Conservation (phyloP, 2,888 invertebrate genomes). For the Nasonovia ribisnigri region DNA sequence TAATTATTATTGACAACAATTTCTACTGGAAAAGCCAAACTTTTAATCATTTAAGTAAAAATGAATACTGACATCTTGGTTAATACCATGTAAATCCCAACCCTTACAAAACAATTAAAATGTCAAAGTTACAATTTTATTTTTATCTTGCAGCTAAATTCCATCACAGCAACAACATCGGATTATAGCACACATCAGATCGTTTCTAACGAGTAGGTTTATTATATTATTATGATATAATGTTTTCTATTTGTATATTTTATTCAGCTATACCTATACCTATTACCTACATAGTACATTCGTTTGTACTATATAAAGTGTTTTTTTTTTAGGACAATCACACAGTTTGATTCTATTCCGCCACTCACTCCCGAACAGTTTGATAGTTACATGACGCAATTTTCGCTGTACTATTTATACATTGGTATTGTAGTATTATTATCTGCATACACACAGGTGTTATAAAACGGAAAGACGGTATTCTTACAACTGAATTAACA, state of each 20-base stretch:
- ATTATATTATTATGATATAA: neutral
- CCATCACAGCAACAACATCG: neutral
- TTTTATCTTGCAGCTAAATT: slow-evolving; percentile 13
- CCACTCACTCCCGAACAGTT: slow-evolving; percentile 24
- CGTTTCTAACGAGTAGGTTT: neutral
- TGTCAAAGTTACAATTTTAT: neutral
- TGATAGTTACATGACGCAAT: slow-evolving; percentile 68
- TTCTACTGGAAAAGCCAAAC: neutral
- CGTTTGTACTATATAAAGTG: neutral
- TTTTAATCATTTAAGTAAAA: neutral
- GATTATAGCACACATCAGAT: neutral
- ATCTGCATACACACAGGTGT: slow-evolving; percentile 71
- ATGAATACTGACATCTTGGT: neutral
- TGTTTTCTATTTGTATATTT: neutral
- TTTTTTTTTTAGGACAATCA: neutral
- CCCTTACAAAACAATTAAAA: neutral
- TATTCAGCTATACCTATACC: neutral
- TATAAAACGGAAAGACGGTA: neutral
- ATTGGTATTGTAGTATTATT: slow-evolving; percentile 72
- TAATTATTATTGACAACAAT: neutral
- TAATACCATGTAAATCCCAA: neutral
- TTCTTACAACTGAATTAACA: neutral
- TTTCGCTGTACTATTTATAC: slow-evolving; percentile 70
- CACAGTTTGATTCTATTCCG: neutral
- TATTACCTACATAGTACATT: too few relatives aligned